Evolutionary conservation across 2,888 invertebrate genomes (phyloP).

Genomic region (Lasioglossum pauxillum): DNA sequence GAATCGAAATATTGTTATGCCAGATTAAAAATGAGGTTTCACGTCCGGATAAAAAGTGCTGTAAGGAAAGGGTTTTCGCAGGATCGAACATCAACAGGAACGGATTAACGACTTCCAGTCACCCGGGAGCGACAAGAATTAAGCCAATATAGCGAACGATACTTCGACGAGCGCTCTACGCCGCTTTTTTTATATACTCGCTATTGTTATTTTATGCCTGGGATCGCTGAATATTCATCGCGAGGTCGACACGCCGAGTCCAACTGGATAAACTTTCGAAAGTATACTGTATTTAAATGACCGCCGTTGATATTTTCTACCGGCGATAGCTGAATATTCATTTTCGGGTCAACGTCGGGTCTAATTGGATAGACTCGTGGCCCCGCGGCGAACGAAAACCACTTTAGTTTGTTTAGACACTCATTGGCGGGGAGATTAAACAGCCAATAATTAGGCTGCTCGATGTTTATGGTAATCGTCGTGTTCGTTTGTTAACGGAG

Average conservation of each 20-base stretch:
- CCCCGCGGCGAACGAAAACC: not conserved
- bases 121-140: not conserved
- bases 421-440: not conserved
- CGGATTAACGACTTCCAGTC: not conserved
- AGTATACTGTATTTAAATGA: slow-evolving; percentile 36
- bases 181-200: not conserved
- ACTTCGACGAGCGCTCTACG: not conserved
- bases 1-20: not conserved
- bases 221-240: slow-evolving; percentile 21
- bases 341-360: slow-evolving; percentile 11
- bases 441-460: not conserved
- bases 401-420: not conserved
- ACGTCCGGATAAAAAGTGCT: not conserved
- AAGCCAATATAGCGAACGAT: not conserved
- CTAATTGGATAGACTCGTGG: slow-evolving; percentile 8
- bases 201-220: slow-evolving; percentile 23
- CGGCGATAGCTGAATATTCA: slow-evolving; percentile 34
- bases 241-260: not conserved
- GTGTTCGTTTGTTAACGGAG: not conserved
- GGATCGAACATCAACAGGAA: not conserved
- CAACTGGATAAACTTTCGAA: slow-evolving; percentile 36
- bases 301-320: slow-evolving; percentile 25
- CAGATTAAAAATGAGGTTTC: not conserved
- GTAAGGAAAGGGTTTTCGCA: not conserved
- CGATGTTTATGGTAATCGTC: not conserved